These are phyloP conservation scores for Lasioglossum pauxillum DNA, from an alignment of 2,888 invertebrate genomes.

Conservation along the genomic window DNA sequence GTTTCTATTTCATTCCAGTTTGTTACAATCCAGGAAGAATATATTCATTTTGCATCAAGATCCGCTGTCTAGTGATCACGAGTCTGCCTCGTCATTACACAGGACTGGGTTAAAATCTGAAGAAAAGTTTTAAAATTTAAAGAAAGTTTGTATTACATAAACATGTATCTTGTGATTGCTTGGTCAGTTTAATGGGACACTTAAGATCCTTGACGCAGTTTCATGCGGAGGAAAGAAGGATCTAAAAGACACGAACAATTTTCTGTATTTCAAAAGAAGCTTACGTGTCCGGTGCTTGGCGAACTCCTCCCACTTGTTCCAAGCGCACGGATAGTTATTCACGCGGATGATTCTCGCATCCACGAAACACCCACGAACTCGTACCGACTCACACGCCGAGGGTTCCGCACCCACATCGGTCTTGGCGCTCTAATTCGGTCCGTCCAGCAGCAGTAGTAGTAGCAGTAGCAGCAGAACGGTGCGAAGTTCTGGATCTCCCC, in stretches of 20 bases:
- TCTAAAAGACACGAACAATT: neutral
- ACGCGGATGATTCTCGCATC: neutral
- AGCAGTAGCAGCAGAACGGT: neutral
- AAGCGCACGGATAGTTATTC: neutral
- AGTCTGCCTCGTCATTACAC: no score
- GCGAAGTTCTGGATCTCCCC: conserved; percentile 21
- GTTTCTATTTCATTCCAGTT: no score
- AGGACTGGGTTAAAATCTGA: neutral
- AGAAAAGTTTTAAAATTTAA: neutral
- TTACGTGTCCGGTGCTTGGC: neutral
- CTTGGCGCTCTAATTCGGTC: conserved; percentile 37
- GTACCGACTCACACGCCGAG: neutral
- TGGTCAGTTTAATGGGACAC: neutral
- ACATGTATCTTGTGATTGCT: neutral
- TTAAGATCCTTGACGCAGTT: neutral
- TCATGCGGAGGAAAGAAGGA: neutral
- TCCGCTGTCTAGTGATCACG: neutral
- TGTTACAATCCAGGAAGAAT: no score
- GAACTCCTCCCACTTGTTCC: neutral
- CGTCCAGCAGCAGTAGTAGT: neutral
- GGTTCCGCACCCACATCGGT: conserved; percentile 13
- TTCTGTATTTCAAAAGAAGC: neutral
- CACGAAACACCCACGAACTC: neutral
- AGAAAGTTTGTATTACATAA: neutral
- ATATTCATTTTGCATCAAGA: no score